Conservation (phyloP, 1,140 invertebrate genomes). For the Diprion similis region DNA sequence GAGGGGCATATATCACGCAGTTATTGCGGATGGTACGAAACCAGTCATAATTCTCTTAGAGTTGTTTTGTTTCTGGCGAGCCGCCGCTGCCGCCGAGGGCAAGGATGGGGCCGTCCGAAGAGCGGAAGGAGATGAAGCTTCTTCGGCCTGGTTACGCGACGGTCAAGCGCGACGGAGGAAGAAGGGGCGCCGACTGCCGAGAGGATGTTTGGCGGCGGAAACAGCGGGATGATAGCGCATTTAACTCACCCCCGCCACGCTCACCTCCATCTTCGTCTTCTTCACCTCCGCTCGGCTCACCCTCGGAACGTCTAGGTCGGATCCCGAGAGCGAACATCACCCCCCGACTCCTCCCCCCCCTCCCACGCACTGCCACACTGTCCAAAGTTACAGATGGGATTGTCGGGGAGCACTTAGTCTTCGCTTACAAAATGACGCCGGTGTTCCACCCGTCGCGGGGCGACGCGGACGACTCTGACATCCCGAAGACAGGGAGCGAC, state of each 20-base stretch:
- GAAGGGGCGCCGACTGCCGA: constrained; percentile 25
- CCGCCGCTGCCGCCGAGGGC: background rate
- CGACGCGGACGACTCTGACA: no score
- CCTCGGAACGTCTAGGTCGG: background rate
- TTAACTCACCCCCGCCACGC: constrained; percentile 37
- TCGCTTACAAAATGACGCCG: constrained; percentile 35
- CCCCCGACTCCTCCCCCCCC: background rate
- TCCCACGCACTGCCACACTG: constrained; percentile 6
- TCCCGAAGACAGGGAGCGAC: no score
- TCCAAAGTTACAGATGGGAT: constrained; percentile 34
- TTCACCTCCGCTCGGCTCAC: background rate
- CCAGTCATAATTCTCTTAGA: constrained; percentile 31
- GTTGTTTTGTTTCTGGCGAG: constrained; percentile 19
- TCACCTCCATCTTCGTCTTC: background rate
- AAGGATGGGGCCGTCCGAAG: constrained; percentile 14
- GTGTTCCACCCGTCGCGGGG: constrained; percentile 33
- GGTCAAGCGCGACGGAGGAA: constrained; percentile 18
- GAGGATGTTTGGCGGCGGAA: constrained; percentile 49
- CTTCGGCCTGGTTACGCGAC: no score
- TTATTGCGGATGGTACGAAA: constrained; percentile 35
- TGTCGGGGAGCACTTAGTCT: constrained; percentile 27
- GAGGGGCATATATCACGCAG: constrained; percentile 28
- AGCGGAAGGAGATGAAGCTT: no score
- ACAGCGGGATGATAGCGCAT: constrained; percentile 43
- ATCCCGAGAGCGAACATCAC: background rate